Conservation (phyloP, 2,888 invertebrate genomes). For the Euspilapteryx auroguttella region DNA sequence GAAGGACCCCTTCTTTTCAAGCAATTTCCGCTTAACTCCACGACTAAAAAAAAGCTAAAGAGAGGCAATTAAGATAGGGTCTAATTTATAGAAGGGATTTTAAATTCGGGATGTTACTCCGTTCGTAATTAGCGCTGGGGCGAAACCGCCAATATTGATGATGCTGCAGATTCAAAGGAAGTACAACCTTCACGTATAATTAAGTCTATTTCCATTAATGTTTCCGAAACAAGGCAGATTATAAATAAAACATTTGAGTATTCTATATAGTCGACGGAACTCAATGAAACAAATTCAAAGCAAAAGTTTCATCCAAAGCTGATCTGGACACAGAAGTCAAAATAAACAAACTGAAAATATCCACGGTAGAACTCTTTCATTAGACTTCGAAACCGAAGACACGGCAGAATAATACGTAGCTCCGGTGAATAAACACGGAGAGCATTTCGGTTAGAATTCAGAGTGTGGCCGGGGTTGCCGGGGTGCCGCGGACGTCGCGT, state of each 20-base stretch:
- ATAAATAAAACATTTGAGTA: too few relatives aligned
- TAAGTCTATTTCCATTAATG: too few relatives aligned
- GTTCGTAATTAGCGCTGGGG: constrained; percentile 5
- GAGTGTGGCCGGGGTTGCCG: too few relatives aligned
- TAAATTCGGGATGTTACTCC: constrained; percentile 17
- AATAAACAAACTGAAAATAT: constrained; percentile 37
- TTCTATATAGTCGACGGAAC: too few relatives aligned
- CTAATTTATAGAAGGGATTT: constrained; percentile 24
- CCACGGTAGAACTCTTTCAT: constrained; percentile 40
- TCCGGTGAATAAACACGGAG: constrained; percentile 20
- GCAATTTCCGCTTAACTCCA: constrained; percentile 36
- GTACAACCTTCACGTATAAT: too few relatives aligned
- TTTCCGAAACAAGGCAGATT: too few relatives aligned
- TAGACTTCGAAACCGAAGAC: constrained; percentile 30
- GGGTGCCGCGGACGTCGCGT: too few relatives aligned
- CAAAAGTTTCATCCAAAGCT: too few relatives aligned
- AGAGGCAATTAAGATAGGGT: constrained; percentile 37
- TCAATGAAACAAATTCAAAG: too few relatives aligned
- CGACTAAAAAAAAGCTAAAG: constrained; percentile 25
- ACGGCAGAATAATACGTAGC: constrained; percentile 22
- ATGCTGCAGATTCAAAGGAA: too few relatives aligned
- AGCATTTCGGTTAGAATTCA: constrained; percentile 5
- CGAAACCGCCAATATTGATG: neutral
- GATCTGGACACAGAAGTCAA: constrained; percentile 13
- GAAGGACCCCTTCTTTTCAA: constrained; percentile 38